phyloP scores from a whole-genome alignment of 2,113 vertebrate species.

The Leptodactylus fuscus region DNA sequence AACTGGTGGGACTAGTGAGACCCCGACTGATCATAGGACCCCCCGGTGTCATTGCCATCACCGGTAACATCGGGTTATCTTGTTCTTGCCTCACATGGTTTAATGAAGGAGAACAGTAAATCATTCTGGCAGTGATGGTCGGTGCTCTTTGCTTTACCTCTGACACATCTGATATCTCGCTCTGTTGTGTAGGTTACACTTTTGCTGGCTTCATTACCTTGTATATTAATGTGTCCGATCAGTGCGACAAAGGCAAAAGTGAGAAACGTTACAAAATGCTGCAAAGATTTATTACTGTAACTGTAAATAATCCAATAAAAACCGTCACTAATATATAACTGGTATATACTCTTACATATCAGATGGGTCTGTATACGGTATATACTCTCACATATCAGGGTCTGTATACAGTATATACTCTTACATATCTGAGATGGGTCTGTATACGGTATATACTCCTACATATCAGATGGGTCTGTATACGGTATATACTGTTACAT shows the following conservation, averaged over 20 bases:
- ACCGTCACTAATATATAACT: neutral
- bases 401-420: no score
- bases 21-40: no score
- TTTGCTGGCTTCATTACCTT: slow-evolving; percentile 22
- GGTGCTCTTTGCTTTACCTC: neutral
- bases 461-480: no score
- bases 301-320: neutral
- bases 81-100: neutral
- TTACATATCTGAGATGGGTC: no score
- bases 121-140: neutral
- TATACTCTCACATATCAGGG: no score
- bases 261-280: neutral
- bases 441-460: no score
- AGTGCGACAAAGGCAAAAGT: slow-evolving; percentile 40
- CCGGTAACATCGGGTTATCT: neutral
- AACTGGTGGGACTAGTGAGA: no score
- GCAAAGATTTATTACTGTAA: neutral
- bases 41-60: neutral
- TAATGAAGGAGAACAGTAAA: neutral
- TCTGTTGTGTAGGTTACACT: neutral
- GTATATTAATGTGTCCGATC: slow-evolving; percentile 6
- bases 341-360: no score
- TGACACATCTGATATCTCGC: neutral
- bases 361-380: no score
- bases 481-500: no score